Percentiles rank a stretch among this genome's conserved stretches.
Conservation (phyloP, 2,113 vertebrate genomes). For the Struthidea cinerea region DNA sequence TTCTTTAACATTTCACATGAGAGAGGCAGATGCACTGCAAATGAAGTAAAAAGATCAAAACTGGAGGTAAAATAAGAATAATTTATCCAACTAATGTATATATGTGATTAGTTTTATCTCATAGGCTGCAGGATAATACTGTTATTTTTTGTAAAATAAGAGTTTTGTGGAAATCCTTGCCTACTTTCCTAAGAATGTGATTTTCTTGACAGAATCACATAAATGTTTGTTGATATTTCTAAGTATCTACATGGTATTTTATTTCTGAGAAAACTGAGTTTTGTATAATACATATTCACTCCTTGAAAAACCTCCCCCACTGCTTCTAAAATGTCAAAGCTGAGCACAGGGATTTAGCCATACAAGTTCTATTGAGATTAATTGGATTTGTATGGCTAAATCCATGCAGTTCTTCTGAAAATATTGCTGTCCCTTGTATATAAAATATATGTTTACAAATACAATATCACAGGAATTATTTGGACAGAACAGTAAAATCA, state of each 20-base stretch:
- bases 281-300: conserved; percentile 12
- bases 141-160: not conserved
- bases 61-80: not conserved
- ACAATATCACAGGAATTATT: not conserved
- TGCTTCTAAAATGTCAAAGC: conserved; percentile 50
- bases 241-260: not conserved
- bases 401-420: conserved; percentile 31
- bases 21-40: not conserved
- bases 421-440: not conserved
- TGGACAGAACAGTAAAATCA: not conserved
- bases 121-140: conserved; percentile 3
- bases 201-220: not conserved
- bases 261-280: conserved; percentile 5
- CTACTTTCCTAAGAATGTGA: not conserved
- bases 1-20: not conserved
- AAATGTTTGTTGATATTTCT: conserved; percentile 3
- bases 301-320: conserved; percentile 46
- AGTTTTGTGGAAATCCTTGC: not conserved
- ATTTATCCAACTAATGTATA: not conserved
- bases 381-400: conserved; percentile 63
- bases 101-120: conserved; percentile 27
- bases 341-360: conserved; percentile 33
- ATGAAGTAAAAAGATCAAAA: conserved; percentile 22
- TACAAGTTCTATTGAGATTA: conserved; percentile 51
- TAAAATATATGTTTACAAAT: conserved; percentile 10